Evolutionary conservation across 2,113 vertebrate genomes (phyloP), one percentile per base, ranked within the genome.

Genomic region (Forbesichthys papilliferus): DNA sequence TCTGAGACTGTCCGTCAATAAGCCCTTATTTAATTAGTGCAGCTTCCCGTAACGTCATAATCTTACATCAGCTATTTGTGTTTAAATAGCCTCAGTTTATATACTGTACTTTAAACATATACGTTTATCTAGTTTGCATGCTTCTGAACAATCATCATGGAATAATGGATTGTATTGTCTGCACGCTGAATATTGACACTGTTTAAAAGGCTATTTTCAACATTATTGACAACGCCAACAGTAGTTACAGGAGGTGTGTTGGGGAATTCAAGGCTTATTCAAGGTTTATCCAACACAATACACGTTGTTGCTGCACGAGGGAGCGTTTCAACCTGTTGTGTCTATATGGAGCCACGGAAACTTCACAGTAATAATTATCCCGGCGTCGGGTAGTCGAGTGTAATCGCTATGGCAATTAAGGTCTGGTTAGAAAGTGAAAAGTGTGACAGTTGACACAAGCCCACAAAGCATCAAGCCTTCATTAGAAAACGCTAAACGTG

Each of bases 211-310:
- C 13, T 14, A 14, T 16, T n/a, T 6, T 13, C 13, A 54, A 54
- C 3, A 16, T 16, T 16, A 16, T 18, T 13, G 3, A 54, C 52
- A 16, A 54, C n/a, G 4, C 13, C 52, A 5, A 16, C 12, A 16
- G n/a, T 4, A 54, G 13, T 14, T 13, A 33, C 9, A 34, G n/a
- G 12, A 42, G 51, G 52, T 18, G 56, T 18, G 7, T 69, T 48
- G 47, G 60, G 67, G 67, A 69, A 69, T 49, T 51, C 57, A 61
- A 27, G 14, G n/a, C 18, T 16, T 16, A 16, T 16, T 16, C 16
- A 16, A 16, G 16, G 0, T 16, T 69, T 58, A 7, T 9, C 12
- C 56, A 36, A 10, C 36, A 69, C 57, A 60, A 60, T 51, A 13
- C 60, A 61, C 34, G 48, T 11, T 34, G 66, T 42, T 56, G 14